Evolutionary conservation across 2,888 invertebrate species (phyloP).

Genomic region (Andrena minutula): DNA sequence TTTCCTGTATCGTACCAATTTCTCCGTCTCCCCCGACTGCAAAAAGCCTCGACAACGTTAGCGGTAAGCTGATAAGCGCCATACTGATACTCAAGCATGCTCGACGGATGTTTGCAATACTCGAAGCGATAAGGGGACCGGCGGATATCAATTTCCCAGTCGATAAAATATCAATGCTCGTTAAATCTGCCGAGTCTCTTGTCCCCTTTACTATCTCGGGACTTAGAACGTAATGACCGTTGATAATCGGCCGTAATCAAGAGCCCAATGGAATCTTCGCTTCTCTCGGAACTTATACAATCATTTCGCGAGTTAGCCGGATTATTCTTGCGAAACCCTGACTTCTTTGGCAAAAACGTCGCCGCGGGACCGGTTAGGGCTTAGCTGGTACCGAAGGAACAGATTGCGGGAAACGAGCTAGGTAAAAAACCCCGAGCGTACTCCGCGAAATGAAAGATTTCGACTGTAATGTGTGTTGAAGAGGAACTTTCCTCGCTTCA

Average conservation of each 20-base stretch:
- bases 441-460: constrained; percentile 35
- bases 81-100: background rate
- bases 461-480: background rate
- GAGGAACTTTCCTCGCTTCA: too few relatives aligned
- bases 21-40: background rate
- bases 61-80: constrained; percentile 27
- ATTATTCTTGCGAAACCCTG: constrained; percentile 51
- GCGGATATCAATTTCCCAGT: constrained; percentile 20
- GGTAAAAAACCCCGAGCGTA: constrained; percentile 4
- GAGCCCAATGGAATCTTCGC: constrained; percentile 22
- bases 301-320: constrained; percentile 54
- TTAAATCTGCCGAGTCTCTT: constrained; percentile 9
- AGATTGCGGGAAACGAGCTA: constrained; percentile 32
- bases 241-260: constrained; percentile 36
- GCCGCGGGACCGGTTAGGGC: constrained; percentile 33
- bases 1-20: constrained; percentile 51
- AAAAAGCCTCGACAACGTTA: constrained; percentile 2
- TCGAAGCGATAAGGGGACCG: constrained; percentile 11
- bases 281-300: constrained; percentile 36
- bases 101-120: constrained; percentile 9
- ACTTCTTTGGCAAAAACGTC: constrained; percentile 49
- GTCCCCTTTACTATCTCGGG: constrained; percentile 18
- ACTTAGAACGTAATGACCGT: constrained; percentile 39
- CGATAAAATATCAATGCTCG: constrained; percentile 38
- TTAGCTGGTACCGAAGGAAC: constrained; percentile 56